Percentiles rank a stretch among this genome's conserved stretches.
Evolutionary conservation across 2,888 invertebrate species (phyloP).

Genomic region (Erebia epiphron): DNA sequence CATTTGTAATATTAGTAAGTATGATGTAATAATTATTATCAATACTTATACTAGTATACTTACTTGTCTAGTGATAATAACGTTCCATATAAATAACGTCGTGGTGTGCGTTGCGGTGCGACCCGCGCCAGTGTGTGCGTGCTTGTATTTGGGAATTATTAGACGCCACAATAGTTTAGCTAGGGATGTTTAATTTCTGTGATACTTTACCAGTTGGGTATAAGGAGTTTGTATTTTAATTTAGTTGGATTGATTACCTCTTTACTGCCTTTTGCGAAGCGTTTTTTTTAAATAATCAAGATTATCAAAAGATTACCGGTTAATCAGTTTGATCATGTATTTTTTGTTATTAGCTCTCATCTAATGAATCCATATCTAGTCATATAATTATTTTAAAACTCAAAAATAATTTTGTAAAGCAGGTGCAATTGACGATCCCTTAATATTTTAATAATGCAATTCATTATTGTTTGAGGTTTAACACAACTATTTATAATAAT

Average conservation of each 20-base stretch:
- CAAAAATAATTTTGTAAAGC: not conserved
- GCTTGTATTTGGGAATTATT: constrained; percentile 51
- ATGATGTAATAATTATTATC: too few relatives aligned
- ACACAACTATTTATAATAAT: not conserved
- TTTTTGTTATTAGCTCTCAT: constrained; percentile 14
- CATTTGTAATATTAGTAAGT: too few relatives aligned
- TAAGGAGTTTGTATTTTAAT: constrained; percentile 71
- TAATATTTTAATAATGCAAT: not conserved
- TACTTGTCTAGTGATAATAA: not conserved
- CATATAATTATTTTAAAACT: constrained; percentile 25
- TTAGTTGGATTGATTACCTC: constrained; percentile 49
- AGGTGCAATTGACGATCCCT: not conserved
- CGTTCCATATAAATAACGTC: not conserved
- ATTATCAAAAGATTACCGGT: constrained; percentile 17
- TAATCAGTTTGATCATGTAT: constrained; percentile 18
- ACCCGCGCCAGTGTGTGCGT: not conserved
- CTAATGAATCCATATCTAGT: constrained; percentile 34
- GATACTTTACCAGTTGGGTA: constrained; percentile 81
- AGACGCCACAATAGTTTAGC: constrained; percentile 75
- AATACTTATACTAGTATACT: not conserved
- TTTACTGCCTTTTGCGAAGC: constrained; percentile 37
- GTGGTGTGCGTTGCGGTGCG: constrained; percentile 3
- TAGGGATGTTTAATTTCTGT: constrained; percentile 81
- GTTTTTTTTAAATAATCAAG: constrained; percentile 35
- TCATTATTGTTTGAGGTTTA: not conserved